Conservation (phyloP, 2,888 invertebrate species). For the Acrobasis suavella region DNA sequence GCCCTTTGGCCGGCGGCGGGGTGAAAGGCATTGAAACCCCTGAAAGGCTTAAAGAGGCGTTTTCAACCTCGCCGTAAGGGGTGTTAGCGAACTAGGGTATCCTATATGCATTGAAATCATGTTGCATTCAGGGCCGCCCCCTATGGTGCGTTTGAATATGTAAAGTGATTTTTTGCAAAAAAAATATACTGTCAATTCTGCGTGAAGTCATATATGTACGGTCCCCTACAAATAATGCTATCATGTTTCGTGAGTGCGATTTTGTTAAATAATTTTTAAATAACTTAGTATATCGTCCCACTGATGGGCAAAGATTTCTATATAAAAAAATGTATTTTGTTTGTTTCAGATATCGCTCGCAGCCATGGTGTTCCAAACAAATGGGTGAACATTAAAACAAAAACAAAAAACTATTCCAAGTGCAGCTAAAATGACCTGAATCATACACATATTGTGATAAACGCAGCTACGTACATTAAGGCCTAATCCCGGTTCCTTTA, state of each 20-base stretch:
- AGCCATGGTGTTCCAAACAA: slow-evolving; percentile 20
- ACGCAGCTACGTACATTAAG: slow-evolving; percentile 37
- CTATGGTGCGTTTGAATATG: too few relatives aligned
- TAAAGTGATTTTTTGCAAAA: too few relatives aligned
- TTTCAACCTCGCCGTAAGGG: not conserved
- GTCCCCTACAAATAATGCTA: too few relatives aligned
- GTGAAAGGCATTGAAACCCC: slow-evolving; percentile 10
- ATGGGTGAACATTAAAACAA: not conserved
- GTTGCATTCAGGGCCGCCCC: too few relatives aligned
- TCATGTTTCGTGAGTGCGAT: too few relatives aligned
- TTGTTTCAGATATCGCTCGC: slow-evolving; percentile 20
- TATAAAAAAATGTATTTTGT: slow-evolving; percentile 5
- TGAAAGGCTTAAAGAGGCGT: not conserved
- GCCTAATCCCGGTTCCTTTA: slow-evolving; percentile 69
- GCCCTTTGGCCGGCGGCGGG: not conserved
- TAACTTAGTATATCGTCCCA: too few relatives aligned
- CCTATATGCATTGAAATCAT: not conserved
- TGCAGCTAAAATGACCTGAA: slow-evolving; percentile 29
- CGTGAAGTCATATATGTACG: not conserved
- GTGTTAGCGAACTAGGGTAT: not conserved
- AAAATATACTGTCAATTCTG: too few relatives aligned
- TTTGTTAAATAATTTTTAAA: too few relatives aligned
- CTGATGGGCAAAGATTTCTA: not conserved
- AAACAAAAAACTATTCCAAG: not conserved
- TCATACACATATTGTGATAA: slow-evolving; percentile 47